Percentiles rank a stretch among this genome's conserved stretches.
Conservation (phyloP, 2,888 invertebrate genomes). For the Miltochrista miniata region DNA sequence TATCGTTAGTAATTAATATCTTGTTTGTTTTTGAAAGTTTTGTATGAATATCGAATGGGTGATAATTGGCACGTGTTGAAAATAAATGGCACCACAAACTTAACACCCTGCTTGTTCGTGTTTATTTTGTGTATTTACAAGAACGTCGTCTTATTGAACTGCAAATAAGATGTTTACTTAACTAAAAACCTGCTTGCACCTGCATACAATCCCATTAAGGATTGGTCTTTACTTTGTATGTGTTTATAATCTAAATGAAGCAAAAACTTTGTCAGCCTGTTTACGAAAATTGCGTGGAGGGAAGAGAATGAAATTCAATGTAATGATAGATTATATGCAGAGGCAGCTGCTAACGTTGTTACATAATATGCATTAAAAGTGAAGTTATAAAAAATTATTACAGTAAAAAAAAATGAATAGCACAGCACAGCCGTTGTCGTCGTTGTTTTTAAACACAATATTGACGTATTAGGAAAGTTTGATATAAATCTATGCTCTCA, state of each 20-base stretch:
- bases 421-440: too few species aligned
- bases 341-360: too few species aligned
- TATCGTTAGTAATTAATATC: slow-evolving; percentile 52
- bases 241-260: too few species aligned
- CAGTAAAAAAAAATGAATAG: too few species aligned
- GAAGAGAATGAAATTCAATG: too few species aligned
- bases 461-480: too few species aligned
- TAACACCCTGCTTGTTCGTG: slow-evolving; percentile 66
- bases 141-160: slow-evolving; percentile 60
- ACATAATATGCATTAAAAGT: too few species aligned
- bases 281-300: slow-evolving; percentile 17
- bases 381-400: too few species aligned
- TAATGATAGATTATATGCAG: too few species aligned
- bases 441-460: too few species aligned
- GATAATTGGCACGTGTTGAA: slow-evolving; percentile 79
- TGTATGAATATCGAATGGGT: slow-evolving; percentile 64
- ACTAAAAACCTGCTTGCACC: slow-evolving; percentile 50
- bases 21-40: slow-evolving; percentile 46
- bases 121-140: slow-evolving; percentile 68
- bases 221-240: too few species aligned
- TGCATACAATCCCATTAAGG: slow-evolving; percentile 52
- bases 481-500: too few species aligned
- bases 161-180: slow-evolving; percentile 58
- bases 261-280: slow-evolving; percentile 5
- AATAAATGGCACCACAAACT: slow-evolving; percentile 58